These are phyloP conservation scores for Zelleria hepariella DNA, from an alignment of 2,888 invertebrate species.

Conservation along the genomic window DNA sequence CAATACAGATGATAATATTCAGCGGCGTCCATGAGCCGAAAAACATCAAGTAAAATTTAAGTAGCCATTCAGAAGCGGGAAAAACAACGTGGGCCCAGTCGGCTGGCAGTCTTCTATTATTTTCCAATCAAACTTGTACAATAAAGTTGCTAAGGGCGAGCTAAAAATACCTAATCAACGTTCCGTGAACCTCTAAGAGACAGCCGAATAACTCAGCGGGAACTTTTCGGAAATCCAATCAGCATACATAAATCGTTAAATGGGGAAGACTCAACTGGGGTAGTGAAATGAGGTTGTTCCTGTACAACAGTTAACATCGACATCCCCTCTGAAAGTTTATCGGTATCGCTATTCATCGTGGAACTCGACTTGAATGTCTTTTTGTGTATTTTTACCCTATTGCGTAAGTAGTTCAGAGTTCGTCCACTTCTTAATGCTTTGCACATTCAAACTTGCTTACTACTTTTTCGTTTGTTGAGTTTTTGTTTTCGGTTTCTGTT, in stretches of 20 bases:
- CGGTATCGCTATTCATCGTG: neutral
- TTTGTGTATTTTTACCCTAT: neutral
- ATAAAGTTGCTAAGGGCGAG: constrained; percentile 32
- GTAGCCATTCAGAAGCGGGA: constrained; percentile 22
- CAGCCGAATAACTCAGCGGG: constrained; percentile 13
- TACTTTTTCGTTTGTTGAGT: neutral
- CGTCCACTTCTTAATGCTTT: neutral
- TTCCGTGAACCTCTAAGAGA: constrained; percentile 20
- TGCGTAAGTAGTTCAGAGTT: neutral
- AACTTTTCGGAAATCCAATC: constrained; percentile 38
- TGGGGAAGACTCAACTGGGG: constrained; percentile 23
- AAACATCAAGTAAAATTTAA: constrained; percentile 18
- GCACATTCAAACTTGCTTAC: neutral
- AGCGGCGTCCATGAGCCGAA: constrained; percentile 7
- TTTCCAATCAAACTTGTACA: constrained; percentile 53
- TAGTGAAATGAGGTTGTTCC: constrained; percentile 18
- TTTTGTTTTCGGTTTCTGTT: neutral
- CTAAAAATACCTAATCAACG: constrained; percentile 46
- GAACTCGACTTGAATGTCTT: neutral
- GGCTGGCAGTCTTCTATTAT: constrained; percentile 32
- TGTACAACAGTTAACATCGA: constrained; percentile 6
- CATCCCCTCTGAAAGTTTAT: neutral
- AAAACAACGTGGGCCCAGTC: constrained; percentile 33
- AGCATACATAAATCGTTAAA: constrained; percentile 45
- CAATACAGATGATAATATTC: constrained; percentile 8